Conservation (phyloP, 2,797 vertebrate species). For the Enoplosus armatus region DNA sequence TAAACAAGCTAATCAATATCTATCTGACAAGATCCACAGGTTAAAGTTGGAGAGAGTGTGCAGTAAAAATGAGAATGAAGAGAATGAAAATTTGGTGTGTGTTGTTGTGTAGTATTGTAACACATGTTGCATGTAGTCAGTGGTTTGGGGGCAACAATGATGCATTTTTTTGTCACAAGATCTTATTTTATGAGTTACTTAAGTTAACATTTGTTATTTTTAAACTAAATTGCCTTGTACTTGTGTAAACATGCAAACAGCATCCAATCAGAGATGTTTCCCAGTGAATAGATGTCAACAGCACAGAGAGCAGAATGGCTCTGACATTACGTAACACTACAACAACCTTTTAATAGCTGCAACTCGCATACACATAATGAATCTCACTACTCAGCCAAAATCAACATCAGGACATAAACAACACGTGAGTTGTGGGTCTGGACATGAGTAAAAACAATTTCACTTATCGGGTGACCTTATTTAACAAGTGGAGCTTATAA, state of each 20-base stretch:
- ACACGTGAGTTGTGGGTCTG: conserved; percentile 10
- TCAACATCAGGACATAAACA: conserved; percentile 29
- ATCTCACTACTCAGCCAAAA: conserved; percentile 5
- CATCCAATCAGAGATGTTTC: conserved; percentile 16
- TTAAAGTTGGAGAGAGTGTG: conserved; percentile 69
- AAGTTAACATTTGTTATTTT: background rate
- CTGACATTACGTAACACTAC: conserved; percentile 15
- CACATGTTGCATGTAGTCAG: conserved; percentile 44
- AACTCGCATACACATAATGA: conserved; percentile 1
- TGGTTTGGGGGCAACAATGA: conserved; percentile 57
- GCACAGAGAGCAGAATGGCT: background rate
- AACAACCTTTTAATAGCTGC: conserved; percentile 20
- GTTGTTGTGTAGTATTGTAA: conserved; percentile 16
- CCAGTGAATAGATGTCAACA: conserved; percentile 24
- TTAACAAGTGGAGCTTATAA: conserved; percentile 17
- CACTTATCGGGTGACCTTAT: conserved; percentile 15
- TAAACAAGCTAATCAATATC: conserved; percentile 86
- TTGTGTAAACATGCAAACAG: background rate
- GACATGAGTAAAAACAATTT: conserved; percentile 19
- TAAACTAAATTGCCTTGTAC: background rate
- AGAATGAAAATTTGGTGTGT: conserved; percentile 57
- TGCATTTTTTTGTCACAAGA: conserved; percentile 59
- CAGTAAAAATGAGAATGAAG: conserved; percentile 56
- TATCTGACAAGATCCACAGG: conserved; percentile 67
- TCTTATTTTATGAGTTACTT: conserved; percentile 11